Evolutionary conservation across 2,888 invertebrate genomes (phyloP), one percentile per base, ranked within the genome.

Genomic region (Zygothrica quintamaculata): DNA sequence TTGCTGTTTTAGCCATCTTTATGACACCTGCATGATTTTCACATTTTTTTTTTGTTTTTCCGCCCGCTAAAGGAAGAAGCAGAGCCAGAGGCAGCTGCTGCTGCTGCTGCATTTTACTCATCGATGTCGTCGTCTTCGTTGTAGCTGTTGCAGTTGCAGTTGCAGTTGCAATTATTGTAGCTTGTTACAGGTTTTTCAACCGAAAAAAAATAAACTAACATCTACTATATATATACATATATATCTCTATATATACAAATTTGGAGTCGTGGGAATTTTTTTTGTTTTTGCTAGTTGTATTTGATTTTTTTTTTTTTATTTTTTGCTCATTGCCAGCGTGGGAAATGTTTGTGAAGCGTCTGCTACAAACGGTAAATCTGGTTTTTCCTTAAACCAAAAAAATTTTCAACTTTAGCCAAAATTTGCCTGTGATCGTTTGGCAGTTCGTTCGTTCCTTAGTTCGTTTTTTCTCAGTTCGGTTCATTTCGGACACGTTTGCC

Each of bases 211-310:
- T 57, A 65, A 55, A 13, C 62, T 44, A 43, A 48, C 71, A 68
- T 67, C 57, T 37, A 58, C 55, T 44, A 39, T 57, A 69, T 59
- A 75, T 68, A 58, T 61, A 59, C 59, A 47, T 52, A 33, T 53
- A 42, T 58, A 43, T 64, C 61, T 58, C 62, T 69, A 66, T 77
- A 76, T 87, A 85, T 81, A 88, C 88, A 84, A 88, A 87, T 88
- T 88, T 87, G 84, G 88, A 77, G 84, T 76, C 88, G 88, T 88
- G 88, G 88, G 88, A 88, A 87, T 78, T 87, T 77, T n/a, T 70
- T 77, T 64, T 72, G 59, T 53, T 73, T 69, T 46, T 46, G 50
- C 31, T 40, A 36, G 50, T 36, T 42, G 59, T 18, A 52, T 12
- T 12, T 36, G 43, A 15, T 29, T 58, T 53, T 29, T 1, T 47